These are phyloP conservation scores for Lates japonicus DNA, from an alignment of 2,797 vertebrate genomes.

Conservation along the genomic window DNA sequence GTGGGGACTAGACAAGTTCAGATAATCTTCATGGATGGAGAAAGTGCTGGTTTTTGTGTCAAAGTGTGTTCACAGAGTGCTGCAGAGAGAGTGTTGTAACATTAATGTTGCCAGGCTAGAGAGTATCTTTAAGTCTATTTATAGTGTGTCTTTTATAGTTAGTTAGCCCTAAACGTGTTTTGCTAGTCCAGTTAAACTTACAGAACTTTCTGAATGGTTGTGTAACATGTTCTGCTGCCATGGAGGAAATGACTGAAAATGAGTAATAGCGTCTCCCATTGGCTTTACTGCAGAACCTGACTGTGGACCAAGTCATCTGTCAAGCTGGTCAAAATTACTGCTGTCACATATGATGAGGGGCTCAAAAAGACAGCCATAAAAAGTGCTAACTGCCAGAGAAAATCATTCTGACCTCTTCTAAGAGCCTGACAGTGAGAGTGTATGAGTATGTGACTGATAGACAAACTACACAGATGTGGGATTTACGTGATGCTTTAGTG, in stretches of 20 bases:
- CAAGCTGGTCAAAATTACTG: slow-evolving; percentile 31
- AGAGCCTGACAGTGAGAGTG: slow-evolving; percentile 10
- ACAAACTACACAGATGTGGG: slow-evolving; percentile 17
- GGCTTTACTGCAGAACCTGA: slow-evolving; percentile 13
- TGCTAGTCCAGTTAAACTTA: background rate
- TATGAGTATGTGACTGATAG: slow-evolving; percentile 14
- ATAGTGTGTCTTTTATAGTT: background rate
- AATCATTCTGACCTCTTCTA: slow-evolving; percentile 14
- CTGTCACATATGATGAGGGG: slow-evolving; percentile 29
- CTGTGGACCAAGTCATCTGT: slow-evolving; percentile 20
- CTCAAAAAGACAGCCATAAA: slow-evolving; percentile 12
- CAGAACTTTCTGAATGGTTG: background rate
- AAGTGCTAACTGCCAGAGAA: slow-evolving; percentile 18
- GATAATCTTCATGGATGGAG: background rate
- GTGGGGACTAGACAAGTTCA: background rate
- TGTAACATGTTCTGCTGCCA: background rate
- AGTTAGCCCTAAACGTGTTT: background rate
- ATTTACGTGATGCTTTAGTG: slow-evolving; percentile 3
- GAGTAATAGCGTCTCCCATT: background rate
- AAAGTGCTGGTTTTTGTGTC: background rate
- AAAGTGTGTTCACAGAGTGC: background rate
- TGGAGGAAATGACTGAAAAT: background rate
- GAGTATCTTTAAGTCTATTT: background rate
- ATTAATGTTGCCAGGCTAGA: background rate
- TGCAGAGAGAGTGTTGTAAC: background rate